phyloP scores from a whole-genome alignment of 2,888 invertebrate species.

The Gortyna flavago region DNA sequence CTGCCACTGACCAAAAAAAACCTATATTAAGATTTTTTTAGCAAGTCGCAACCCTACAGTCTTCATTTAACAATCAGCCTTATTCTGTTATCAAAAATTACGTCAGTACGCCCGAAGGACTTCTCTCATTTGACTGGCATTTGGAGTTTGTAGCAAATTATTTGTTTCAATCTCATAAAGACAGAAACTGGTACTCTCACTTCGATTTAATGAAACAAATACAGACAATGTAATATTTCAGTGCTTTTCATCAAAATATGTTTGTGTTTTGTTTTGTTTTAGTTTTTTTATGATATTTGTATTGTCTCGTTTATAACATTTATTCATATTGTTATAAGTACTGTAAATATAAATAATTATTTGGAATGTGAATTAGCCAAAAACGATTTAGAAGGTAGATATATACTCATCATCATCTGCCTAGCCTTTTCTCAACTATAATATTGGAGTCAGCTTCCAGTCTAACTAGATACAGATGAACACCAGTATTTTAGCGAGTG shows the following conservation, averaged over 20 bases:
- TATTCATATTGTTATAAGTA: background rate
- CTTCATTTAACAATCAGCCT: constrained; percentile 24
- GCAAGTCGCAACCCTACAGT: background rate
- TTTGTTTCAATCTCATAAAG: constrained; percentile 40
- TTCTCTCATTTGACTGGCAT: constrained; percentile 47
- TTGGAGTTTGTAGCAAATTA: constrained; percentile 44
- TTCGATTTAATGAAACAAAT: background rate
- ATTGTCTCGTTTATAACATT: too few relatives aligned
- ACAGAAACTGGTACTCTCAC: background rate
- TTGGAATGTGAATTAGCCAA: background rate
- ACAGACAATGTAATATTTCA: background rate
- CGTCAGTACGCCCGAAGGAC: constrained; percentile 41
- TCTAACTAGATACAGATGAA: too few relatives aligned
- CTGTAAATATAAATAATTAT: too few relatives aligned
- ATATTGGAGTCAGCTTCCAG: too few relatives aligned
- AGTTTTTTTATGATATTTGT: too few relatives aligned
- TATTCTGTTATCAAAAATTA: constrained; percentile 55
- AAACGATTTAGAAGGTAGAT: background rate
- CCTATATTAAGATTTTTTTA: too few relatives aligned
- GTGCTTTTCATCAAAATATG: background rate
- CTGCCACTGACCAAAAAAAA: too few relatives aligned
- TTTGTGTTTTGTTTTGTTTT: too few relatives aligned
- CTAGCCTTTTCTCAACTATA: too few relatives aligned
- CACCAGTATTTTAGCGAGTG: too few relatives aligned
- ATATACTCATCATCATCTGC: too few relatives aligned